Percentiles rank a stretch among this genome's conserved stretches.
Conservation (phyloP, 2,888 invertebrate species). For the Tipula lateralis region DNA sequence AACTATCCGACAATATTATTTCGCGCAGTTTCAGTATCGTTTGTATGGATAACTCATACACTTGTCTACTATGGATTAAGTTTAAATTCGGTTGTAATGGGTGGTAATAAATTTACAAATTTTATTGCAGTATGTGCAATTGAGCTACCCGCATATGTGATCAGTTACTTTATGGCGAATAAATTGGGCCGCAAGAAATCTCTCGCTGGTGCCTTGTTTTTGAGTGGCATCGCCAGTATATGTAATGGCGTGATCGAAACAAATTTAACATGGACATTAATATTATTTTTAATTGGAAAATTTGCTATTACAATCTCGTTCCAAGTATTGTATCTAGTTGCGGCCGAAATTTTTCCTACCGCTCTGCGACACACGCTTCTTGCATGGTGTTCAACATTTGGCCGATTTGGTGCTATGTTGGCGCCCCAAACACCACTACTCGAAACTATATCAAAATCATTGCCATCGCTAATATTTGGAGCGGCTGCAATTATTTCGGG, state of each 20-base stretch:
- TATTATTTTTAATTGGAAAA: conserved; percentile 59
- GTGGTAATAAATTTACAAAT: conserved; percentile 71
- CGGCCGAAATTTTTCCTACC: conserved; percentile 69
- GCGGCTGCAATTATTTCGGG: conserved; percentile 51
- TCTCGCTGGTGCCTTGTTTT: conserved; percentile 54
- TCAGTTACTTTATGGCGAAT: conserved; percentile 61
- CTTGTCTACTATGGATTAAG: conserved; percentile 75
- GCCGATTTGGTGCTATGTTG: conserved; percentile 65
- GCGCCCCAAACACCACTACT: conserved; percentile 66
- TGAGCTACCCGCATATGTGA: conserved; percentile 68
- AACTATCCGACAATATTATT: conserved; percentile 40
- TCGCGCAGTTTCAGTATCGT: conserved; percentile 57
- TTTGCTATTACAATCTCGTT: conserved; percentile 62
- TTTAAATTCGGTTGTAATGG: conserved; percentile 67
- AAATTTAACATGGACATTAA: conserved; percentile 37
- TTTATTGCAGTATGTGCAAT: conserved; percentile 57
- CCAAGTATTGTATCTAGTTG: conserved; percentile 62
- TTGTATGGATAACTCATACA: conserved; percentile 76
- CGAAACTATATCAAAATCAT: neutral
- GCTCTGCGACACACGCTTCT: conserved; percentile 60
- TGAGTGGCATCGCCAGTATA: conserved; percentile 50
- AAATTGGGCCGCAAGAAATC: conserved; percentile 58
- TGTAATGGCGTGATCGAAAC: conserved; percentile 42
- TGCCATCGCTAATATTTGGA: conserved; percentile 55
- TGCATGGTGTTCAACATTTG: conserved; percentile 64